Base-by-base conservation (phyloP, 2,113 vertebrate genomes). In the Furnarius figulus region DNA sequence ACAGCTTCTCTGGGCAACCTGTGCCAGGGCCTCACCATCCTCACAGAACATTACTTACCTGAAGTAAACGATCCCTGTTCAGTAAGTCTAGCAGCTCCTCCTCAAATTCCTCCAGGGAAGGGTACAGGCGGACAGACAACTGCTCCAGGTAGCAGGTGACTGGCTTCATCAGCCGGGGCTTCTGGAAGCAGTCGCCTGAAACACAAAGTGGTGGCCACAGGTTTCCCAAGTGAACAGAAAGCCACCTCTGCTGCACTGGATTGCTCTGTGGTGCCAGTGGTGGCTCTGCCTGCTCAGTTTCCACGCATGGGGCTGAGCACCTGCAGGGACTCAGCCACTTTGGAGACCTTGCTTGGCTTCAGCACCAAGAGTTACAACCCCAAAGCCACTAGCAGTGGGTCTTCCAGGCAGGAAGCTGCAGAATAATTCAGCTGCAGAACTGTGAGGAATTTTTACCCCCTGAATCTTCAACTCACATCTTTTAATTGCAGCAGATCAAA, bases 61-160 rank as follows among this genome's bases (percentile, higher is more conserved):
- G 98, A 76, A 97, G 98, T 24, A 98, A 97, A 92, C 97, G 97
- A 90, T 99, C 99, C 0, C 85, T 95, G 93, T 97, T 97, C 37
- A 99, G 97, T 8, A 98, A 97, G 37, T 98, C 97, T 96, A 99
- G 97, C 75, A 99, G 98, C 24, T 99, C 98, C 46, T 98, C 98
- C 97, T 99, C 99, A 9, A 99, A 99, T 42, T 96, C 98, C 97
- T 99, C 98, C 53, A 99, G 53, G 21, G 99, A 98, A 2, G 99
- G 99, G 87, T 98, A 98, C 21, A 99, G 97, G 31, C 68, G 95
- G 95, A 99, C 71, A 37, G 97, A 98, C 71, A 99, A 92, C 67
- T 93, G 96, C 27, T 98, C 98, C 97, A 99, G 93, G 72, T 98
- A 97, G 96, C 98, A 98, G 3, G 98, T 97, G 82, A 97, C 50